Conservation (phyloP, 2,113 vertebrate genomes). For the Sisor rabdophorus region DNA sequence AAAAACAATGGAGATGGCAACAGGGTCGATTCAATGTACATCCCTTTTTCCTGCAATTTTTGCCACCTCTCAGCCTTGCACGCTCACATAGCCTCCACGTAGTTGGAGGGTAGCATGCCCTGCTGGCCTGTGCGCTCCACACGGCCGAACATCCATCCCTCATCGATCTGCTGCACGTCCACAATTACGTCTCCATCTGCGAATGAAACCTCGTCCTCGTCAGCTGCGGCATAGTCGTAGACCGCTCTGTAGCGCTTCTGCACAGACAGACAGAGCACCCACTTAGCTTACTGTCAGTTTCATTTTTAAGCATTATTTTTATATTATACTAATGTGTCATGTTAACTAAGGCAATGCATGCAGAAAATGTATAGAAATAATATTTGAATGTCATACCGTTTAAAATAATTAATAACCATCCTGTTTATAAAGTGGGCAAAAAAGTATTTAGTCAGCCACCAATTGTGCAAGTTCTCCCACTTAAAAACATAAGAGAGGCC, state of each 20-base stretch:
- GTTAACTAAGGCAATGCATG: neutral
- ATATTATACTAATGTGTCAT: neutral
- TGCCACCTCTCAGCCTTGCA: neutral
- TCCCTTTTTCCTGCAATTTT: slow-evolving; percentile 3
- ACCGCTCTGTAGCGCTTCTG: slow-evolving; percentile 86
- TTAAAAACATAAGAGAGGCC: too few relatives aligned
- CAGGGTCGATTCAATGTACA: slow-evolving; percentile 9
- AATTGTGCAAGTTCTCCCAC: too few relatives aligned
- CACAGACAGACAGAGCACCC: slow-evolving; percentile 11
- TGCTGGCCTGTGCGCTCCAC: slow-evolving; percentile 92
- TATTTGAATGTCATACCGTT: too few relatives aligned
- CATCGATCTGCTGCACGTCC: slow-evolving; percentile 91
- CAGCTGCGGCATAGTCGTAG: slow-evolving; percentile 86
- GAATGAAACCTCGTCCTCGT: slow-evolving; percentile 90
- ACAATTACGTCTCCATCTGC: slow-evolving; percentile 85
- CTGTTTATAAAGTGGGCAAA: too few relatives aligned
- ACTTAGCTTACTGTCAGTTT: neutral
- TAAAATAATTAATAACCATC: too few relatives aligned
- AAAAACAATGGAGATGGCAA: slow-evolving; percentile 20
- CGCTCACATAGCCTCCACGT: slow-evolving; percentile 80
- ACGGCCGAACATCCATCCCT: slow-evolving; percentile 92
- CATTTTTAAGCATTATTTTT: neutral
- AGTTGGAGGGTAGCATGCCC: slow-evolving; percentile 92
- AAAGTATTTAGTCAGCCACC: too few relatives aligned
- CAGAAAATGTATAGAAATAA: neutral